Evolutionary conservation across 2,113 vertebrate species (phyloP).

Genomic region (Anhinga rufa): DNA sequence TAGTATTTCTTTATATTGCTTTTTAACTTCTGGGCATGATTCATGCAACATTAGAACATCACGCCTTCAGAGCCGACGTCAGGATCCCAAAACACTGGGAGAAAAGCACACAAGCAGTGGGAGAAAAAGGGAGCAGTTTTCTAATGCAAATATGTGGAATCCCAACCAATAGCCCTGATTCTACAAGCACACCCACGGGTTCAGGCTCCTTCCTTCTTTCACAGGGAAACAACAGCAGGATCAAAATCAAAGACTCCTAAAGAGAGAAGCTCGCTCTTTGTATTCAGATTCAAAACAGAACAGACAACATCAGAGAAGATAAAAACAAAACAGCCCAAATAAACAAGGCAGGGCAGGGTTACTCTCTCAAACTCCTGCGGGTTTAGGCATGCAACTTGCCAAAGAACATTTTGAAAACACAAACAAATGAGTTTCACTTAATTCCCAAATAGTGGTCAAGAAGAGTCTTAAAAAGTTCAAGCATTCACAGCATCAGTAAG

Average conservation of each 20-base stretch:
- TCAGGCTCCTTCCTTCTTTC: neutral
- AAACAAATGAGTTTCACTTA: neutral
- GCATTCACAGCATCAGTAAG: neutral
- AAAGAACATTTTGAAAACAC: neutral
- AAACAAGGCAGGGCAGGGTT: slow-evolving; percentile 6
- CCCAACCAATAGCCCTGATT: neutral
- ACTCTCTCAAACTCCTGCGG: neutral
- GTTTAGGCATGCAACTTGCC: neutral
- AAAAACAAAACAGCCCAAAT: slow-evolving; percentile 28
- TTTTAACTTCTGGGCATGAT: neutral
- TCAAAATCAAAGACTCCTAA: slow-evolving; percentile 9
- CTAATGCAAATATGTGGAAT: neutral
- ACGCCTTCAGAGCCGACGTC: neutral
- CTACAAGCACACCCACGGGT: neutral
- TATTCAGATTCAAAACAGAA: slow-evolving; percentile 30
- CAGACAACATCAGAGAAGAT: neutral
- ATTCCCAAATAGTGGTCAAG: neutral
- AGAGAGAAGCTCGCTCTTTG: slow-evolving; percentile 11
- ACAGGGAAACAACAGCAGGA: neutral
- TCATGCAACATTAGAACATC: neutral
- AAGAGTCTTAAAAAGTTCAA: neutral
- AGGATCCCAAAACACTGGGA: neutral
- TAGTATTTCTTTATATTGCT: neutral
- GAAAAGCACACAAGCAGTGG: neutral
- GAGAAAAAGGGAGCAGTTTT: neutral